phyloP scores from a whole-genome alignment of 2,888 invertebrate species.

The Brachypalpus laphriformis region DNA sequence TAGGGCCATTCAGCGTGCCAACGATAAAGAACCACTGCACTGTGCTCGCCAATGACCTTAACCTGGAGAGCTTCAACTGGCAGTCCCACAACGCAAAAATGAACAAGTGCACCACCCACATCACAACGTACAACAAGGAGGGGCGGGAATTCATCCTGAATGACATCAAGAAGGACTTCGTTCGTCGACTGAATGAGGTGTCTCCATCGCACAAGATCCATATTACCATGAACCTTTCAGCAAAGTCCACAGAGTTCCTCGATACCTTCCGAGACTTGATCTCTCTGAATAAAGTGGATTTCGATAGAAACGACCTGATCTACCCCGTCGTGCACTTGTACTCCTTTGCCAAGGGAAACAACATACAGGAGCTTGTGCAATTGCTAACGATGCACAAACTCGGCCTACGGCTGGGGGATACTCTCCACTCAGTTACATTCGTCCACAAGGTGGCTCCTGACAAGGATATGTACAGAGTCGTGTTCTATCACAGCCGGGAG shows the following conservation, averaged over 20 bases:
- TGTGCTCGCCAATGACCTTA: slow-evolving; percentile 97
- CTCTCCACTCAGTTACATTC: slow-evolving; percentile 86
- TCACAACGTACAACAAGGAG: slow-evolving; percentile 92
- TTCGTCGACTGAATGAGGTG: slow-evolving; percentile 81
- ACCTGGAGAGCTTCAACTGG: slow-evolving; percentile 96
- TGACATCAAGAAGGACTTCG: slow-evolving; percentile 86
- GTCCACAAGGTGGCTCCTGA: slow-evolving; percentile 97
- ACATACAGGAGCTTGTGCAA: slow-evolving; percentile 85
- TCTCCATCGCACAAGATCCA: slow-evolving; percentile 85
- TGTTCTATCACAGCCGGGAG: too few relatives aligned
- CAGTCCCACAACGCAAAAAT: slow-evolving; percentile 89
- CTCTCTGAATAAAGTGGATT: slow-evolving; percentile 77
- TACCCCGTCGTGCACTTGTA: slow-evolving; percentile 92
- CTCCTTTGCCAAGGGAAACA: slow-evolving; percentile 90
- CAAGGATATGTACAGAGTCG: too few relatives aligned
- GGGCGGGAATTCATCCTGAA: slow-evolving; percentile 89
- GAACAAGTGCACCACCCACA: slow-evolving; percentile 88
- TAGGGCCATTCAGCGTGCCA: slow-evolving; percentile 98
- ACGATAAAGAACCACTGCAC: slow-evolving; percentile 88
- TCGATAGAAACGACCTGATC: slow-evolving; percentile 73
- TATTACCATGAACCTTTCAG: slow-evolving; percentile 97
- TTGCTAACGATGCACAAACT: slow-evolving; percentile 86
- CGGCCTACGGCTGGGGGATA: slow-evolving; percentile 84
- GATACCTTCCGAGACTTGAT: slow-evolving; percentile 89
- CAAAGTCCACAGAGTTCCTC: slow-evolving; percentile 94